Conservation (phyloP, 2,888 invertebrate species). For the Diarsia brunnea region DNA sequence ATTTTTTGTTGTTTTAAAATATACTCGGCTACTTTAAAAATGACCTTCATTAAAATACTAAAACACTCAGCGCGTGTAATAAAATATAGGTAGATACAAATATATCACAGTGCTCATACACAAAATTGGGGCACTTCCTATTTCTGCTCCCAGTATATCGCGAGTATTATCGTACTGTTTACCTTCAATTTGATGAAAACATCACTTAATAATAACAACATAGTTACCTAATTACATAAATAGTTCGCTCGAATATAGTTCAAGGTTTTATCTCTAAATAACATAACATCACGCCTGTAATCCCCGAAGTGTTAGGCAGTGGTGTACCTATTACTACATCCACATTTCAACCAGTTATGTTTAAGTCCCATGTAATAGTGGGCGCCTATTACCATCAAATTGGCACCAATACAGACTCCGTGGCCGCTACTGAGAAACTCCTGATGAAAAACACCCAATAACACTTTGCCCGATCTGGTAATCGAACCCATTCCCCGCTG, state of each 20-base stretch:
- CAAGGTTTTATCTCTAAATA: conserved; percentile 36
- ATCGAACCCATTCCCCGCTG: too few relatives aligned
- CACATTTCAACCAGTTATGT: too few relatives aligned
- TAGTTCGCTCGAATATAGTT: conserved; percentile 26
- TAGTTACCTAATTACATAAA: conserved; percentile 22
- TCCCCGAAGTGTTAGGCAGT: too few relatives aligned
- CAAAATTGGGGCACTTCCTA: conserved; percentile 27
- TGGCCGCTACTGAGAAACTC: too few relatives aligned
- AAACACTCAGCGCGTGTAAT: not conserved
- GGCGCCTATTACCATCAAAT: too few relatives aligned
- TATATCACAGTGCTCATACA: not conserved
- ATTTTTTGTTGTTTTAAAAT: not conserved
- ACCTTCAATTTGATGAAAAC: conserved; percentile 13
- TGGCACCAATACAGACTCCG: too few relatives aligned
- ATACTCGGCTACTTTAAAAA: not conserved
- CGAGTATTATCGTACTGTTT: not conserved
- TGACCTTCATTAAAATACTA: conserved; percentile 16
- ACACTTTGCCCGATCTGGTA: too few relatives aligned
- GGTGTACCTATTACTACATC: too few relatives aligned
- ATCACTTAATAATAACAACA: conserved; percentile 16
- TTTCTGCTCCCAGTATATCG: conserved; percentile 1
- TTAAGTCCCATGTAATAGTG: too few relatives aligned
- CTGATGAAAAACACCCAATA: too few relatives aligned
- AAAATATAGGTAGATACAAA: conserved; percentile 12
- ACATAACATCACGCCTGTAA: too few relatives aligned